Evolutionary conservation across 2,797 vertebrate genomes (phyloP).

Genomic region (Sternarchorhynchus goeldii): DNA sequence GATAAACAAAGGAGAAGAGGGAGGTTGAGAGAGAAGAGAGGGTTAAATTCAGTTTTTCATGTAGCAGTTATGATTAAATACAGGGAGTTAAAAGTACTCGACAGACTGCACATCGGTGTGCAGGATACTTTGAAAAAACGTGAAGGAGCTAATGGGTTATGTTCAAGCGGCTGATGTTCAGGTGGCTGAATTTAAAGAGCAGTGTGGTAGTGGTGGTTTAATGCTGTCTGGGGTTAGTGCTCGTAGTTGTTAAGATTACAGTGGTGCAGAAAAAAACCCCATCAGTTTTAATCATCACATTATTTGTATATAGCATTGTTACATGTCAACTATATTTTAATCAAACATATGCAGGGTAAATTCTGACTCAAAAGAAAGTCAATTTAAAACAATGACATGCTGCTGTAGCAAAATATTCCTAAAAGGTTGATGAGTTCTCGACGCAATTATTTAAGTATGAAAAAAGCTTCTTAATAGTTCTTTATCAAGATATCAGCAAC

Average conservation of each 20-base stretch:
- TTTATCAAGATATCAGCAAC: no score
- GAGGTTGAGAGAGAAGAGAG: slow-evolving; percentile 49
- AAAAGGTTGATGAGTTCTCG: background rate
- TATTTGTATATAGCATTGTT: no score
- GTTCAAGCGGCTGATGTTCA: background rate
- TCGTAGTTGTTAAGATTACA: no score
- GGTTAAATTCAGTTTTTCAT: slow-evolving; percentile 43
- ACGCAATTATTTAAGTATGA: background rate
- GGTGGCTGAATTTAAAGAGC: background rate
- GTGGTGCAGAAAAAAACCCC: no score
- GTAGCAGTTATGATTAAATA: slow-evolving; percentile 19
- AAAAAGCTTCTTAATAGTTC: background rate
- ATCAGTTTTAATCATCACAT: no score
- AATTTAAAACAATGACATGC: background rate
- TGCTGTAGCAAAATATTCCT: background rate
- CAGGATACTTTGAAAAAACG: background rate
- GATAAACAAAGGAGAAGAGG: slow-evolving; percentile 61
- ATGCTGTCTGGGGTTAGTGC: background rate
- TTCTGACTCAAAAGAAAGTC: background rate
- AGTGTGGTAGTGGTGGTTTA: background rate
- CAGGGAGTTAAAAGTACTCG: slow-evolving; percentile 48
- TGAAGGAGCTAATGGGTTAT: background rate
- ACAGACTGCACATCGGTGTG: background rate
- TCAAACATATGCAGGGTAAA: background rate
- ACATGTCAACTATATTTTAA: background rate